Evolutionary conservation across 2,888 invertebrate species (phyloP).

Genomic region (Exephanes ischioxanthus): DNA sequence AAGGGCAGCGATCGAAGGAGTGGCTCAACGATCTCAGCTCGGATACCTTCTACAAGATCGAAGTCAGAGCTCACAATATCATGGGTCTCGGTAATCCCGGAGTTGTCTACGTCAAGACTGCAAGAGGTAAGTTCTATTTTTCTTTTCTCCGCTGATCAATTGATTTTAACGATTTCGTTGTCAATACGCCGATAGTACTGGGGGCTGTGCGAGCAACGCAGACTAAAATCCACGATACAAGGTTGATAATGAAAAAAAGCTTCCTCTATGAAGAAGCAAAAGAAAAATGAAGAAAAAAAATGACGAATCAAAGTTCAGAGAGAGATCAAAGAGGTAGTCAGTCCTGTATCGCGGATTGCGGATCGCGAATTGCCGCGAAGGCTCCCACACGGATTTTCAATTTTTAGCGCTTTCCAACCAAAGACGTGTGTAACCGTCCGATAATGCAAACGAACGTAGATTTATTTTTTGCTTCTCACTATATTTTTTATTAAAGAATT

Average conservation of each 20-base stretch:
- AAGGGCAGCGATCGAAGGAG: slow-evolving; percentile 88
- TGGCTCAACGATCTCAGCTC: slow-evolving; percentile 90
- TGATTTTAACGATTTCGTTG: neutral
- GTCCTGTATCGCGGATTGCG: neutral
- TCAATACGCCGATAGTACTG: slow-evolving; percentile 1
- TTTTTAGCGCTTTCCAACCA: slow-evolving; percentile 37
- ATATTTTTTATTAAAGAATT: slow-evolving; percentile 6
- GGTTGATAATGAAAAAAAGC: neutral
- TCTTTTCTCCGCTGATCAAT: slow-evolving; percentile 13
- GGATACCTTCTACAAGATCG: slow-evolving; percentile 93
- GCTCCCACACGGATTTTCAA: neutral
- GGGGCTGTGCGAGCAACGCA: neutral
- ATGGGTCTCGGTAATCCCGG: slow-evolving; percentile 94
- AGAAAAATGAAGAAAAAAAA: neutral
- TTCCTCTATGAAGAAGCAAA: too few relatives aligned
- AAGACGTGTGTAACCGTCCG: slow-evolving; percentile 40
- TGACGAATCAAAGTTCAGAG: neutral
- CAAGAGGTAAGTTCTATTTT: slow-evolving; percentile 91
- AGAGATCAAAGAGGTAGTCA: neutral
- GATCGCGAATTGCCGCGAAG: neutral
- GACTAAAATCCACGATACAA: slow-evolving; percentile 4
- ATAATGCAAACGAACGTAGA: slow-evolving; percentile 24
- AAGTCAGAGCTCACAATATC: slow-evolving; percentile 93
- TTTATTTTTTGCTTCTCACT: slow-evolving; percentile 44
- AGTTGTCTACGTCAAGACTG: slow-evolving; percentile 93